phyloP scores from a whole-genome alignment of 2,888 invertebrate genomes.

The Mechanitis mazaeus region DNA sequence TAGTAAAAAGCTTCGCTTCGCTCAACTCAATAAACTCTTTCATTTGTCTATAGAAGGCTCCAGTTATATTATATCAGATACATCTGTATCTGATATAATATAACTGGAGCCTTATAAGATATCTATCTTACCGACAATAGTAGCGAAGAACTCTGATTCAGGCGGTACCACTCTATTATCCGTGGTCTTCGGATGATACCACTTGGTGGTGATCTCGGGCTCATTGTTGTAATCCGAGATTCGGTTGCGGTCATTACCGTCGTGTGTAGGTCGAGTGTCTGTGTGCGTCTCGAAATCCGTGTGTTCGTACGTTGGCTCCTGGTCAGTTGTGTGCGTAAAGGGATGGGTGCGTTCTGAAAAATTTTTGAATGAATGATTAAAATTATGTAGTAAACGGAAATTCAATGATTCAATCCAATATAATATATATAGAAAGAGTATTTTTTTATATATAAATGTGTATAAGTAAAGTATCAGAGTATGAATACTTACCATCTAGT shows the following conservation, averaged over 20 bases:
- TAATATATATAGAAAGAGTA: no score
- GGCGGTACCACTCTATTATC: slow-evolving; percentile 68
- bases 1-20: no score
- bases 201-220: slow-evolving; percentile 55
- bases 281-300: slow-evolving; percentile 44
- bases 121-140: slow-evolving; percentile 70
- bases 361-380: not conserved
- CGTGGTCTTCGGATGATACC: slow-evolving; percentile 68
- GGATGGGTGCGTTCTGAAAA: slow-evolving; percentile 54
- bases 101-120: no score
- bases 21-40: no score
- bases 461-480: no score
- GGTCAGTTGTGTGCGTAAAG: slow-evolving; percentile 1
- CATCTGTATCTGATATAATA: no score
- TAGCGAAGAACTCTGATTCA: slow-evolving; percentile 69
- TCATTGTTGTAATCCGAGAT: slow-evolving; percentile 3
- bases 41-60: no score
- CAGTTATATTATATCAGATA: no score
- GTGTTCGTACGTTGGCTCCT: slow-evolving; percentile 31
- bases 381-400: not conserved
- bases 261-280: slow-evolving; percentile 3
- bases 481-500: not conserved
- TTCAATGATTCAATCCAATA: no score
- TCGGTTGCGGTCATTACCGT: not conserved
- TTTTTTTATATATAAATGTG: no score